Conservation (phyloP, 2,113 vertebrate species). For the Anarhynchus alexandrinus region DNA sequence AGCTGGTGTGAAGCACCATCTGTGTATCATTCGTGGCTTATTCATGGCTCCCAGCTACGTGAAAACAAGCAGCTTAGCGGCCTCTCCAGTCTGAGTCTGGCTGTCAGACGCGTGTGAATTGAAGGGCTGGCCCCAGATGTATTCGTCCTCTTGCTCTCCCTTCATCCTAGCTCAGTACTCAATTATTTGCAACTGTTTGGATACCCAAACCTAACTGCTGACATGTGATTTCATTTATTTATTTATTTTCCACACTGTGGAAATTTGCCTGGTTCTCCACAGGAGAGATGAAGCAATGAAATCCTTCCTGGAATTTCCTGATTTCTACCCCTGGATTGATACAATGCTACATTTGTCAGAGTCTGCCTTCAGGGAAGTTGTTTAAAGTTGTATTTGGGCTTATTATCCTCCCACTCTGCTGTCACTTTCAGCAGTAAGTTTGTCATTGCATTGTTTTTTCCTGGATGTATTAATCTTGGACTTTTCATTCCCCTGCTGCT, state of each 20-base stretch:
- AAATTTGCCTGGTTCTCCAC: not conserved
- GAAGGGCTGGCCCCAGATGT: too few relatives aligned
- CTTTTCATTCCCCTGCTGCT: not conserved
- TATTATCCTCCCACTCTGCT: not conserved
- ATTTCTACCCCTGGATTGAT: not conserved
- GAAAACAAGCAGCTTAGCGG: too few relatives aligned
- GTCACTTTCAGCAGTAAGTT: not conserved
- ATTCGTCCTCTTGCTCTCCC: not conserved
- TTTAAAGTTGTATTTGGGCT: not conserved
- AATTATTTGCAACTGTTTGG: not conserved
- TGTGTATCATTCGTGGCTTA: too few relatives aligned
- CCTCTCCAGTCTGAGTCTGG: too few relatives aligned
- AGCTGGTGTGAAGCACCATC: too few relatives aligned
- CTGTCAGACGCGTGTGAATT: too few relatives aligned
- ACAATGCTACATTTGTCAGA: not conserved
- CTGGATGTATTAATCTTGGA: not conserved
- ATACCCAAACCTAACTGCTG: not conserved
- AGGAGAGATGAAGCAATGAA: not conserved
- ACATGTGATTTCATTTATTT: not conserved
- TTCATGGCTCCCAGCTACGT: too few relatives aligned
- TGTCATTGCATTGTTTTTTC: not conserved
- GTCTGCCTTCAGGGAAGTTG: not conserved
- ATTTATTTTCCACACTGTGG: not conserved
- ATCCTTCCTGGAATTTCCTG: not conserved
- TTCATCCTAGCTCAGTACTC: not conserved